These are phyloP conservation scores for Sorex maritimensis DNA, from an alignment of 2,797 vertebrate species.

Conservation along the genomic window DNA sequence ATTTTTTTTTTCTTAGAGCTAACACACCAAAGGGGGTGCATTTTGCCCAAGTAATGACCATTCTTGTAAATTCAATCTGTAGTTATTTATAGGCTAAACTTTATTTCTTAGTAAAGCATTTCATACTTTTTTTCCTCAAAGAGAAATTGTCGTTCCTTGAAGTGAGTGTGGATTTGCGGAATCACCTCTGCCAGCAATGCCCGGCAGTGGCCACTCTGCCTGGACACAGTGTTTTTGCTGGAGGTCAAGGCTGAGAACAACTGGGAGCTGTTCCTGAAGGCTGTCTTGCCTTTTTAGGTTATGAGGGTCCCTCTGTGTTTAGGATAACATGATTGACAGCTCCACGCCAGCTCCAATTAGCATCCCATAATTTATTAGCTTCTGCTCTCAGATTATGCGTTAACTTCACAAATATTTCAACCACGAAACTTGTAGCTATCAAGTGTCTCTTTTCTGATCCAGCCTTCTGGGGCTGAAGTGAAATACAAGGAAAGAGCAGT, in stretches of 20 bases:
- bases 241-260: conserved; percentile 92
- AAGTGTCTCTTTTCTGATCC: conserved; percentile 91
- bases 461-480: conserved; percentile 88
- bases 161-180: conserved; percentile 4
- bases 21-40: conserved; percentile 47
- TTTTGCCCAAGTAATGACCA: conserved; percentile 55
- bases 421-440: conserved; percentile 94
- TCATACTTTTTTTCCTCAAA: background rate
- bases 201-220: conserved; percentile 60
- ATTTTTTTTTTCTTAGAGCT: background rate
- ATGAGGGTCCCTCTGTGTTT: conserved; percentile 93
- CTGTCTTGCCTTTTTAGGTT: conserved; percentile 94
- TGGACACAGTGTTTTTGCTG: conserved; percentile 83
- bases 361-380: conserved; percentile 94
- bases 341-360: conserved; percentile 93
- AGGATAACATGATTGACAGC: conserved; percentile 92
- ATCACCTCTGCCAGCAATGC: background rate
- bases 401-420: conserved; percentile 95
- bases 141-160: conserved; percentile 14
- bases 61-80: conserved; percentile 14
- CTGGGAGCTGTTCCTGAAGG: conserved; percentile 90
- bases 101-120: conserved; percentile 21
- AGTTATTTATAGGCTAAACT: conserved; percentile 18
- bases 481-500: conserved; percentile 87
- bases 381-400: conserved; percentile 94